Conservation (phyloP, 2,888 invertebrate genomes). For the Rapana venosa region DNA sequence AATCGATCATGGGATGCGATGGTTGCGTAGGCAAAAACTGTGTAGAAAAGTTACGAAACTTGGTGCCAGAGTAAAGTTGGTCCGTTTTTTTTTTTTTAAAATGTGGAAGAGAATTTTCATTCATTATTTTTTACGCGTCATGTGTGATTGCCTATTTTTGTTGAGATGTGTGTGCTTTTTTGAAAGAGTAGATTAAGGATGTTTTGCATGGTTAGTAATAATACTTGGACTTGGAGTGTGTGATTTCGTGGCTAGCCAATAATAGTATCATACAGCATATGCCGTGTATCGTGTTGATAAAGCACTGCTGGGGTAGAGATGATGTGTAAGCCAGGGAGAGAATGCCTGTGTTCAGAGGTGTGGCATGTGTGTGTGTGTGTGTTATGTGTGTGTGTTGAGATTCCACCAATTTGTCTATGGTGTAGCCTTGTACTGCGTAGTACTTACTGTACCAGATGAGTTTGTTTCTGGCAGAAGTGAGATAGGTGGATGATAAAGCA, state of each 20-base stretch:
- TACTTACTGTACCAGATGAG: no score
- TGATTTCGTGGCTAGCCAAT: background rate
- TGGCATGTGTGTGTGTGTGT: background rate
- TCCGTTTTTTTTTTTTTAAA: background rate
- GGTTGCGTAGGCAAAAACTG: background rate
- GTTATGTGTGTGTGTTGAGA: no score
- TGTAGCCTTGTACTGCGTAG: no score
- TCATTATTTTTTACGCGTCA: background rate
- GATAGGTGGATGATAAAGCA: no score
- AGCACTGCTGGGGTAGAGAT: background rate
- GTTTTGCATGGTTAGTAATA: background rate
- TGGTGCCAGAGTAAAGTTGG: background rate
- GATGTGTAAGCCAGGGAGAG: background rate
- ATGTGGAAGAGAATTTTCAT: background rate
- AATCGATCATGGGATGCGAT: background rate
- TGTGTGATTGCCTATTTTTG: background rate
- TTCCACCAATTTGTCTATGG: no score
- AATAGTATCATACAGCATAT: no score
- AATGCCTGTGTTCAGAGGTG: conserved; percentile 6
- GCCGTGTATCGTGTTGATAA: background rate
- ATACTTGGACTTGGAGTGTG: background rate
- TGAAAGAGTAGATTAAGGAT: background rate
- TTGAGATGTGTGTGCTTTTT: background rate
- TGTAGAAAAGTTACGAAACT: conserved; percentile 16
- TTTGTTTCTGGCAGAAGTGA: no score